Conservation (phyloP, 2,113 vertebrate genomes). For the Mobula hypostoma region DNA sequence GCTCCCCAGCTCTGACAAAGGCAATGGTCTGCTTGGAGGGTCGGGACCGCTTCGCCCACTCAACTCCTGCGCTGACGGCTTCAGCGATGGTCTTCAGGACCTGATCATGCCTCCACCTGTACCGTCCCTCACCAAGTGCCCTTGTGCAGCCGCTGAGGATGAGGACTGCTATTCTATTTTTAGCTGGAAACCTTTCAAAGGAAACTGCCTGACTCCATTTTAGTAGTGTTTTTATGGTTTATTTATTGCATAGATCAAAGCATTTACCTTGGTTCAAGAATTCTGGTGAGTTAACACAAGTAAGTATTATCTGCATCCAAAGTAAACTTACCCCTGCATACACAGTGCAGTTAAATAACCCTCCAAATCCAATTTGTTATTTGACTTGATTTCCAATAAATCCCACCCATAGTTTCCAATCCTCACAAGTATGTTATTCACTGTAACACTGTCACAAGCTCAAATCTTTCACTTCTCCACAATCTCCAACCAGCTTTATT, state of each 20-base stretch:
- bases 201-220: background rate
- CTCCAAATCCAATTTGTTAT: no score
- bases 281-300: background rate
- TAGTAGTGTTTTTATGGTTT: background rate
- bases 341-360: background rate
- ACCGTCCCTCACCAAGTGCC: no score
- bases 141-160: no score
- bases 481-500: background rate
- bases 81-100: no score
- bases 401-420: background rate
- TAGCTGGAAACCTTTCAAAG: background rate
- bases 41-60: no score
- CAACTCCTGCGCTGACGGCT: no score
- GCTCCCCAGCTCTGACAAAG: no score
- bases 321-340: background rate
- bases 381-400: background rate
- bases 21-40: no score
- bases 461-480: background rate
- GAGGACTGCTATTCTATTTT: background rate
- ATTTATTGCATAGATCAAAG: background rate
- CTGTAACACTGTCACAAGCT: background rate
- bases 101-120: no score
- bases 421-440: no score
- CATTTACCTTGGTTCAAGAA: background rate
- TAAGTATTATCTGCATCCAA: background rate